A percentile compares a stretch with the other conserved stretches of the same genome.
Evolutionary conservation across 2,888 invertebrate species (phyloP).

Genomic region (Lochmaea capreae): DNA sequence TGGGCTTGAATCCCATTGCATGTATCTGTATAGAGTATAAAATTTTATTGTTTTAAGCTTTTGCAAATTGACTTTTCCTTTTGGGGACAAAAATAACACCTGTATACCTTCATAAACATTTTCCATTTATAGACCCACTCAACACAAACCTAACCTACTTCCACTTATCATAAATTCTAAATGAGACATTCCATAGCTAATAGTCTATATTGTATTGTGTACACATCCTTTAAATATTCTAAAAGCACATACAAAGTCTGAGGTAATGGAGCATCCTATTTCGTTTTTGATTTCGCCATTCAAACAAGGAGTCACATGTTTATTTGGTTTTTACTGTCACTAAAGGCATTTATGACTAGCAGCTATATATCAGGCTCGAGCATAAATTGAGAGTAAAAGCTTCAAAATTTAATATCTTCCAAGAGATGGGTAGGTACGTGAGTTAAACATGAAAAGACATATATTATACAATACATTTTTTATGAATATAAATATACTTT

Average conservation of each 20-base stretch:
- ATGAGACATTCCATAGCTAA: background rate
- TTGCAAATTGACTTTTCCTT: background rate
- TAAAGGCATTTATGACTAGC: conserved; percentile 29
- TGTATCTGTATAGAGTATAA: background rate
- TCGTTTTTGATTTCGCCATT: conserved; percentile 26
- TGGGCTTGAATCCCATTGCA: too few relatives aligned
- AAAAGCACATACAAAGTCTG: background rate
- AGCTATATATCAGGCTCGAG: conserved; percentile 27
- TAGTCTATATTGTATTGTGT: background rate
- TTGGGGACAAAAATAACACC: background rate
- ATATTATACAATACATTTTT: conserved; percentile 13
- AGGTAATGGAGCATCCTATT: background rate
- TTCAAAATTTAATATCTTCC: conserved; percentile 33
- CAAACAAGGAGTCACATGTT: conserved; percentile 22
- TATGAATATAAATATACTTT: background rate
- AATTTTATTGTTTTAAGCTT: background rate
- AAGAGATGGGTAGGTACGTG: conserved; percentile 3
- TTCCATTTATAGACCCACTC: background rate
- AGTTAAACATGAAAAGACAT: conserved; percentile 27
- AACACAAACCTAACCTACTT: background rate
- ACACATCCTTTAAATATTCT: background rate
- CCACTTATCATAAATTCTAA: background rate
- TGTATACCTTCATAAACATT: background rate
- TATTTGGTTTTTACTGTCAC: conserved; percentile 35
- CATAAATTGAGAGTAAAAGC: conserved; percentile 33